Conservation (phyloP, 2,113 vertebrate species). For the Stigmatopora nigra region DNA sequence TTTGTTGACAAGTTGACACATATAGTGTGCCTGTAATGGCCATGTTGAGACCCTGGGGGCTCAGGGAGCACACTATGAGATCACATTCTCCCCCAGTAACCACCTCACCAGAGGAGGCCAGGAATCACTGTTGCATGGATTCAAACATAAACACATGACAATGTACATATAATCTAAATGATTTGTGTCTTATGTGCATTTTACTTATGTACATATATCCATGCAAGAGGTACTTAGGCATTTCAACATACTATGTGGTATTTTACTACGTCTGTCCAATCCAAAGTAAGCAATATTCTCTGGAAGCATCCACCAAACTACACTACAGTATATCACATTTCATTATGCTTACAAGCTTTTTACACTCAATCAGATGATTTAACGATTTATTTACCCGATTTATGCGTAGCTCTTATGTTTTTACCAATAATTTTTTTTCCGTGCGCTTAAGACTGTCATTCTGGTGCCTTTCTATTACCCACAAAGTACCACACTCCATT, state of each 20-base stretch:
- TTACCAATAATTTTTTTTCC: slow-evolving; percentile 11
- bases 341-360: slow-evolving; percentile 38
- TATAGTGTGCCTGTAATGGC: slow-evolving; percentile 27
- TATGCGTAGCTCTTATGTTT: slow-evolving; percentile 1
- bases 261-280: slow-evolving; percentile 3
- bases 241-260: not conserved
- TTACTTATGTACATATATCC: no score
- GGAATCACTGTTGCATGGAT: slow-evolving; percentile 8
- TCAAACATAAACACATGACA: slow-evolving; percentile 4
- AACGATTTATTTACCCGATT: slow-evolving; percentile 37
- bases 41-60: slow-evolving; percentile 12
- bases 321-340: slow-evolving; percentile 9
- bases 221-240: not conserved
- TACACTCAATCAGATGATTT: slow-evolving; percentile 56
- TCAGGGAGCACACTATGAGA: slow-evolving; percentile 27
- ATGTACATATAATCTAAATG: slow-evolving; percentile 1
- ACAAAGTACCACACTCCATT: slow-evolving; percentile 22
- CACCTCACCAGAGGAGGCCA: slow-evolving; percentile 17
- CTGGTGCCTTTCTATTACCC: slow-evolving; percentile 41
- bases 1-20: slow-evolving; percentile 40
- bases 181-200: no score
- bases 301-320: slow-evolving; percentile 30
- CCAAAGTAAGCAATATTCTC: slow-evolving; percentile 8
- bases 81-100: slow-evolving; percentile 29
- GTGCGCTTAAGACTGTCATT: slow-evolving; percentile 42